Evolutionary conservation across 2,797 vertebrate species (phyloP), one percentile per base, ranked within the genome.

Genomic region (Eremophila alpestris): DNA sequence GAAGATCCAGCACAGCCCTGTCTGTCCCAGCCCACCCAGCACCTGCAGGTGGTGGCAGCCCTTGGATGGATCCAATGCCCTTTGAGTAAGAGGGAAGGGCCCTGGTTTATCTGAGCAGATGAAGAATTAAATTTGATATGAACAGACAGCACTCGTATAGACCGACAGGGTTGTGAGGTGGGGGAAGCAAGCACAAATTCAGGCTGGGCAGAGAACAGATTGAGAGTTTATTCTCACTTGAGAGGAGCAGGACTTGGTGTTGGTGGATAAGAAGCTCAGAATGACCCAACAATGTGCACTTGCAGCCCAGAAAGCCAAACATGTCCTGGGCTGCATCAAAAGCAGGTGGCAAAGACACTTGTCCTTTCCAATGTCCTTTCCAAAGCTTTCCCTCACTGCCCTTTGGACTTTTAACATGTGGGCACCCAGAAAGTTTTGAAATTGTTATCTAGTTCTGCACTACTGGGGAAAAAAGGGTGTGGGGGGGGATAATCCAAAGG

Each of bases 401-500:
- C 29, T 59, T 87, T 84, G 68, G 19, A 34, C 56, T 69, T 80
- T 11, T 23, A 76, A 16, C 17, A 8, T 16, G 30, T 13, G 15
- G 36, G 7, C 5, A 62, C 11, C 4, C 19, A 6, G 45, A 34
- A 87, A 49, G 16, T 40, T 84, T 73, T 56, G 10, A 38, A 48
- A 27, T 26, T 51, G 27, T 7, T 54, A 77, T 6, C 23, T 63
- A 58, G 18, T 7, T 7, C 9, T 68, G 63, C 26, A 29, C 30
- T 68, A 5, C 19, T 60, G 23, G 16, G 24, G 5, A n/a, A 46
- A 7, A n/a, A 30, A 24, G 30, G 32, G 4, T 17, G 16, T 1
- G 2, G 2, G 2, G 3, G 4, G 5, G 2, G 5, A 32, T 79
- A 41, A 64, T 58, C 46, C n/a, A 30, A 67, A 16, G 14, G 8